Evolutionary conservation across 2,113 vertebrate genomes (phyloP), one percentile per base, ranked within the genome.

Genomic region (Platichthys flesus): DNA sequence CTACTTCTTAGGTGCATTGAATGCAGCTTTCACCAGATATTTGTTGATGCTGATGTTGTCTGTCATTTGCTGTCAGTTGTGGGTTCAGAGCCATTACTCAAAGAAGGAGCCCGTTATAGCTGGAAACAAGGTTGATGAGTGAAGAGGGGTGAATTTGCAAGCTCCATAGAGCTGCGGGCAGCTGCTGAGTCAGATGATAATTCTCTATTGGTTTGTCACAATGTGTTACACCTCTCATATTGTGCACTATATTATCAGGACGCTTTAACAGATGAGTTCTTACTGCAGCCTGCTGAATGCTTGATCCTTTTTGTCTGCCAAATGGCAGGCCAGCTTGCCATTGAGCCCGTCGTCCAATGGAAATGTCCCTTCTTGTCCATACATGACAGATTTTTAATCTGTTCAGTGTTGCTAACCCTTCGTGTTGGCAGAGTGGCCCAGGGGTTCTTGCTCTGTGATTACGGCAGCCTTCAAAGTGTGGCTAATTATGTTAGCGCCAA

Each of bases 401-500:
- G 78, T 52, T 64, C 66, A 51, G 59, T 65, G 76, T 78, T 79
- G 42, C 70, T 81, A 72, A 75, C 62, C 69, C 65, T 71, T 35
- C 0, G n/a, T 51, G 81, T 66, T 73, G 81, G 78, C 81, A 64
- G 55, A 18, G 37, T 52, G 64, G 67, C 76, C 71, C 71, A 52
- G 54, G 68, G 81, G 76, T 58, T 81, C 62, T 75, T 66, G 75
- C 75, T 82, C 81, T 66, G 78, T 71, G 79, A 85, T 79, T 81
- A 78, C 60, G 74, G 76, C 67, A 73, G 61, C 82, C 77, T 84
- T 82, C 70, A 81, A 78, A 82, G 76, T 76, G 81, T 63, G 23
- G 79, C 83, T 88, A 88, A 88, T 90, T 86, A 84, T 63, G 84
- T 84, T 81, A 76, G 74, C 71, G 14, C n/a, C 3, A 47, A 76